Conservation (phyloP, 1,140 invertebrate genomes). For the Phenacoccus solenopsis region DNA sequence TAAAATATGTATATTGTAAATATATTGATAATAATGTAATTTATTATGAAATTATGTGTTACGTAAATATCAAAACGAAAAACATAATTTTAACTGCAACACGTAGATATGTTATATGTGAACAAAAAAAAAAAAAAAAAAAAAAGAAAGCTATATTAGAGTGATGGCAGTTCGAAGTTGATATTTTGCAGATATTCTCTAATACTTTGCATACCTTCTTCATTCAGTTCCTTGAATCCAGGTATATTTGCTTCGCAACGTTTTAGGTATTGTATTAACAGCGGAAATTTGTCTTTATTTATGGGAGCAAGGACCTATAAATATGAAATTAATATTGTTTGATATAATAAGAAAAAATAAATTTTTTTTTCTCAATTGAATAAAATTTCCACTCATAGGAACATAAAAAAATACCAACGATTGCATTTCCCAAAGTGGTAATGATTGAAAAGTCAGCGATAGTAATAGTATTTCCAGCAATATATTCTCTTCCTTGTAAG, state of each 20-base stretch:
- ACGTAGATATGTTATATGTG: too few species aligned
- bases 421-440: neutral
- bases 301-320: neutral
- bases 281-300: neutral
- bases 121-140: too few species aligned
- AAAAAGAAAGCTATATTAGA: too few species aligned
- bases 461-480: conserved; percentile 39
- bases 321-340: too few species aligned
- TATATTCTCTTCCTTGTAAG: conserved; percentile 18
- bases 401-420: neutral
- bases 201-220: neutral
- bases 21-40: too few species aligned
- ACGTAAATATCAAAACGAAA: too few species aligned
- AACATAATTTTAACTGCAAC: too few species aligned
- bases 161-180: neutral
- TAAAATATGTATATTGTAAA: too few species aligned
- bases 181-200: neutral
- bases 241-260: neutral
- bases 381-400: too few species aligned
- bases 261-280: neutral
- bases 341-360: too few species aligned
- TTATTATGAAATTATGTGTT: too few species aligned
- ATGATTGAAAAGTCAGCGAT: conserved; percentile 53
- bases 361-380: too few species aligned
- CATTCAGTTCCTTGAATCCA: neutral